Conservation (phyloP, 30 jellyfish, hydroid and myxozoan genomes). For the Aurelia aurita complex sp. Pacific region DNA sequence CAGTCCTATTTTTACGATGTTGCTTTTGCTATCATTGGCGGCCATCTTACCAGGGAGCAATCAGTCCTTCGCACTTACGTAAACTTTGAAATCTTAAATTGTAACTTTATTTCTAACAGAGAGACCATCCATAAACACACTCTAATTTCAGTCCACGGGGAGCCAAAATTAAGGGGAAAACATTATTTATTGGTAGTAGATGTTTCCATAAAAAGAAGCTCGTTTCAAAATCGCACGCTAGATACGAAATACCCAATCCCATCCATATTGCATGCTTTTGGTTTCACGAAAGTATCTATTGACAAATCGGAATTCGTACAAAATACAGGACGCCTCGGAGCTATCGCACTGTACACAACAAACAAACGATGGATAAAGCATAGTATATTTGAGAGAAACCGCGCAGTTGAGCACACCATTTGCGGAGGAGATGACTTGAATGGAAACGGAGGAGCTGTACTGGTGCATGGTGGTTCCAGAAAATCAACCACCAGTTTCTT, state of each 20-base stretch:
- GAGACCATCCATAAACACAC: neutral
- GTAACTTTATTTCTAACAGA: neutral
- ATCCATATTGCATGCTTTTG: neutral
- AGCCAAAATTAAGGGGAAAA: no score
- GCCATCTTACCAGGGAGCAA: neutral
- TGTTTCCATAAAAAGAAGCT: neutral
- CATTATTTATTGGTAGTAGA: neutral
- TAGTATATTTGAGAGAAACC: neutral
- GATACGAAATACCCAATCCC: neutral
- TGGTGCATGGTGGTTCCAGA: neutral
- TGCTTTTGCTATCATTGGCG: neutral
- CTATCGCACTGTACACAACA: neutral
- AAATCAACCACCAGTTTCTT: neutral
- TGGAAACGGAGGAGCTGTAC: neutral
- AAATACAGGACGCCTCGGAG: neutral
- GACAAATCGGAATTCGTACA: neutral
- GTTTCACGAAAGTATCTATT: neutral
- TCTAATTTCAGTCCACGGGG: neutral
- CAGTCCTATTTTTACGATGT: neutral
- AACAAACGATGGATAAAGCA: neutral
- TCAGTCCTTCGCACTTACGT: neutral
- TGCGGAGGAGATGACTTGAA: neutral
- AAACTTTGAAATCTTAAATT: neutral
- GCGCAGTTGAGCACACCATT: neutral
- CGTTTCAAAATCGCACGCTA: neutral